A percentile compares a stretch with the other conserved stretches of the same genome.
phyloP scores from a whole-genome alignment of 2,888 invertebrate species.

The Plemyria rubiginata region DNA sequence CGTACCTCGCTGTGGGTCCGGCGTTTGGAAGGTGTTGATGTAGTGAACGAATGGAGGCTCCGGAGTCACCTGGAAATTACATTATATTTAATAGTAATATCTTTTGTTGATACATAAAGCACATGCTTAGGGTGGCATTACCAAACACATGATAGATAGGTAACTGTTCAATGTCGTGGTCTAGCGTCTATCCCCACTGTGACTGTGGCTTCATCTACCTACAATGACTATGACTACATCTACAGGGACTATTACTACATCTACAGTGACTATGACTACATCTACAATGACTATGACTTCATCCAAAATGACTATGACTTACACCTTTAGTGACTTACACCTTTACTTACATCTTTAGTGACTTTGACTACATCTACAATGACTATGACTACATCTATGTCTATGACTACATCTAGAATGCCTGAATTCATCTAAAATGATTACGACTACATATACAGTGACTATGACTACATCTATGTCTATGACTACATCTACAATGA shows the following conservation, averaged over 20 bases:
- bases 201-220: too few relatives aligned
- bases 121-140: too few relatives aligned
- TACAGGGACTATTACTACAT: too few relatives aligned
- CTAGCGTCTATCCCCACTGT: too few relatives aligned
- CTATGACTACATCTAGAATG: background rate
- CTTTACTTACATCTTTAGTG: too few relatives aligned
- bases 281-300: background rate
- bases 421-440: too few relatives aligned
- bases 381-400: background rate
- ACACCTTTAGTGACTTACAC: background rate
- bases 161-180: too few relatives aligned
- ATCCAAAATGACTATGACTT: background rate
- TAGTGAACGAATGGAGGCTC: constrained; percentile 98
- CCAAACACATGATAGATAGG: too few relatives aligned
- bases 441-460: background rate
- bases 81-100: too few relatives aligned
- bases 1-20: constrained; percentile 97
- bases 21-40: constrained; percentile 98
- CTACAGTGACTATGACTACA: background rate
- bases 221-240: too few relatives aligned
- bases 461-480: background rate
- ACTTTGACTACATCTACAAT: background rate
- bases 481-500: background rate
- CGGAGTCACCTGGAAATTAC: constrained; percentile 88
- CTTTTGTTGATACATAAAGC: too few relatives aligned